Evolutionary conservation across 2,113 vertebrate genomes (phyloP), one percentile per base, ranked within the genome.

Genomic region (Hippoglossus stenolepis): DNA sequence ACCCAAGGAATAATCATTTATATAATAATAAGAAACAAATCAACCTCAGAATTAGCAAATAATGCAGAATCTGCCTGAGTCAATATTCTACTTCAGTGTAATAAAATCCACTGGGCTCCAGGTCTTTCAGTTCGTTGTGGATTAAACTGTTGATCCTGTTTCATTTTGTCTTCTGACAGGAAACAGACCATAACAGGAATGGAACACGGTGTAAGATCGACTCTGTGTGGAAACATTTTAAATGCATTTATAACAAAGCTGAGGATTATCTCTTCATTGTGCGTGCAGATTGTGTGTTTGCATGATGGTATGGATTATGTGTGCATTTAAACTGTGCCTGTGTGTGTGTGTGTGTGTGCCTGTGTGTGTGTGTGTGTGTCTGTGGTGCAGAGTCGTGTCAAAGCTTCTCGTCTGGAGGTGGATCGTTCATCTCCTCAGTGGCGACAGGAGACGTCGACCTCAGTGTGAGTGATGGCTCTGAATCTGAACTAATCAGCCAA

Each of bases 401-500:
- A 75, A 75, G 85, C 80, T 64, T 54, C 58, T 64, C 43, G 60
- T 84, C 73, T 84, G 75, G 84, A 77, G 77, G 79, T 72, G 82
- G 73, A 78, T 86, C 86, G 49, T 91, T 82, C 76, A 74, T 91
- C 88, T 80, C 70, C 78, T 69, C 47, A 26, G 66, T 18, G 58
- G 84, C n/a, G 77, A 81, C 85, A 83, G 86, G 75, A 82, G 61
- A 70, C 35, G 80, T 82, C 83, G 78, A 57, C 62, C 65, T 75
- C 77, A 47, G 40, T 73, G 67, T 86, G 90, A 89, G 64, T 81
- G 80, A 89, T 91, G 75, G 69, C 53, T 72, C 66, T 15, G 79
- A 60, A 82, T 78, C 62, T 80, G 60, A 86, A 89, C 81, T 83
- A 81, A 91, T 88, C 90, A 78, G 56, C 49, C 49, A 15, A 13